phyloP scores from a whole-genome alignment of 2,888 invertebrate species.

The Drosophila demipolita region DNA sequence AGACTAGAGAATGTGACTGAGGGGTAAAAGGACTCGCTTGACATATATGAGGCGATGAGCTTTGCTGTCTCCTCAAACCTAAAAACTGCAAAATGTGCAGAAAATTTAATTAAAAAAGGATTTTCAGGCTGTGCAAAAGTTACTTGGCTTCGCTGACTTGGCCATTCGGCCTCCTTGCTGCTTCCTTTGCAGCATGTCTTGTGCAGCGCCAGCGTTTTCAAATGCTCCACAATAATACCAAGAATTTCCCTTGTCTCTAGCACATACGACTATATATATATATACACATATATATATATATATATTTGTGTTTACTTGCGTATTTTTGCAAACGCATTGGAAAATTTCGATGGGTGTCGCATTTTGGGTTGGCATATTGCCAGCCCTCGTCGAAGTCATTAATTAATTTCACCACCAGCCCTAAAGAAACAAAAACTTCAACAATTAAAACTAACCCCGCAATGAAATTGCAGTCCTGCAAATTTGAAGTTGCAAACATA shows the following conservation, averaged over 20 bases:
- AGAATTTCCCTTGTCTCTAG: constrained; percentile 33
- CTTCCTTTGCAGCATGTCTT: constrained; percentile 19
- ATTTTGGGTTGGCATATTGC: constrained; percentile 59
- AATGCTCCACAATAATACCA: constrained; percentile 9
- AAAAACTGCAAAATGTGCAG: constrained; percentile 79
- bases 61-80: constrained; percentile 63
- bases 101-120: constrained; percentile 78
- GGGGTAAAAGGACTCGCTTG: constrained; percentile 50
- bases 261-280: constrained; percentile 9
- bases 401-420: constrained; percentile 62
- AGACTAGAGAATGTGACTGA: background rate
- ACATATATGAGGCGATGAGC: constrained; percentile 53
- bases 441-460: constrained; percentile 48
- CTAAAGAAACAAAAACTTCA: constrained; percentile 32
- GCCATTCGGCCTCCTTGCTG: constrained; percentile 27
- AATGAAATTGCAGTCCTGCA: background rate
- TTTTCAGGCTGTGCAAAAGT: constrained; percentile 71
- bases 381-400: constrained; percentile 66
- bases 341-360: constrained; percentile 52
- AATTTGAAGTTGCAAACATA: background rate
- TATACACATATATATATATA: background rate
- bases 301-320: background rate
- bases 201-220: constrained; percentile 45
- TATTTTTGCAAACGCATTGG: constrained; percentile 61
- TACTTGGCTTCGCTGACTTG: constrained; percentile 72